Conservation (phyloP, 2,888 invertebrate species). For the Caenorhabditis macrosperma region DNA sequence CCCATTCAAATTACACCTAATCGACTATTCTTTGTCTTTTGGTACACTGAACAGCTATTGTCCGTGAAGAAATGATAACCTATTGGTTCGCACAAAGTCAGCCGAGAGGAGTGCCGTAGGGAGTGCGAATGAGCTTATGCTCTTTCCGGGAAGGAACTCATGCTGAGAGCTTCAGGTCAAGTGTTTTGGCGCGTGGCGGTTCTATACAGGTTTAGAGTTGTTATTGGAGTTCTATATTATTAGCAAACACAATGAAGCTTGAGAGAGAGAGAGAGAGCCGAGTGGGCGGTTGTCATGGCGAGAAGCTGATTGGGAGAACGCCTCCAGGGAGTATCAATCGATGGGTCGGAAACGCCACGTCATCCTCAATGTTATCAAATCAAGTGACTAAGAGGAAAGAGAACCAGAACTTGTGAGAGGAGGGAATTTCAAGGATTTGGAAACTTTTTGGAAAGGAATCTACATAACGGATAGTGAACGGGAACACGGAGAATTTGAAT, state of each 20-base stretch:
- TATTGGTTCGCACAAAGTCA: not conserved
- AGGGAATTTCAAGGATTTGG: not conserved
- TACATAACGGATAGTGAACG: conserved; percentile 39
- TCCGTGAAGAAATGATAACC: conserved; percentile 7
- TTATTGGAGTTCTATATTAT: not conserved
- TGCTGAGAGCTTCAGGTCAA: conserved; percentile 19
- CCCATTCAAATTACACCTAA: conserved; percentile 29
- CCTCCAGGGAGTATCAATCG: not conserved
- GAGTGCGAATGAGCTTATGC: not conserved
- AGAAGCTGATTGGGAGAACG: not conserved
- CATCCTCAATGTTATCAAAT: not conserved
- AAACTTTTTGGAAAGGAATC: conserved; percentile 26
- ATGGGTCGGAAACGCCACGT: not conserved
- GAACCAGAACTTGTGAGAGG: not conserved
- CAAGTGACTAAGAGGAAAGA: not conserved
- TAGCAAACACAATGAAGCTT: conserved; percentile 3
- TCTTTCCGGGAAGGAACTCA: not conserved
- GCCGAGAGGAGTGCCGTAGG: too few species aligned
- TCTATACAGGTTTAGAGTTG: not conserved
- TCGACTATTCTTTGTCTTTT: conserved; percentile 39
- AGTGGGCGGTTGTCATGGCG: not conserved
- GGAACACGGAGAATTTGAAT: conserved; percentile 35
- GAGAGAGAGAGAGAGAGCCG: not conserved
- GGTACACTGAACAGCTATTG: conserved; percentile 23
- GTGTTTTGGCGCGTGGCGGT: conserved; percentile 27